Conservation (phyloP, 2,113 vertebrate species). For the Sphaerodactylus townsendi region DNA sequence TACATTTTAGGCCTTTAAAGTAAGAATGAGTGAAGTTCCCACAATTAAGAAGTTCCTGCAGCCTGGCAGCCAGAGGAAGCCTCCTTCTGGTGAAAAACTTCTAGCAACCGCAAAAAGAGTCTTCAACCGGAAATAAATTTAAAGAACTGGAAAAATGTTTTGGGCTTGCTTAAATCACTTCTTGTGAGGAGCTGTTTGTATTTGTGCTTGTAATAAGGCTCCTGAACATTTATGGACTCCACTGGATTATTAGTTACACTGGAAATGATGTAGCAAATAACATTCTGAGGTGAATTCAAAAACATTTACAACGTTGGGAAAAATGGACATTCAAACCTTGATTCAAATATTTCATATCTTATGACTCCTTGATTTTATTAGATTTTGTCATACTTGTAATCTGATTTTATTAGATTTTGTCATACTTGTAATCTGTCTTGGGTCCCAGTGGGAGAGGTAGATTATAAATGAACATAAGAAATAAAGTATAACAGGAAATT, state of each 20-base stretch:
- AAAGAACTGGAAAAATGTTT: not conserved
- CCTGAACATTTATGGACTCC: not conserved
- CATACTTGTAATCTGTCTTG: too few relatives aligned
- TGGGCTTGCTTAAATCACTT: not conserved
- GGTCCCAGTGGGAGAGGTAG: too few relatives aligned
- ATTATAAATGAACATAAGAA: too few relatives aligned
- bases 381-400: too few relatives aligned
- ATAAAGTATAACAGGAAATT: too few relatives aligned
- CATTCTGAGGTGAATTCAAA: not conserved
- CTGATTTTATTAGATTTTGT: too few relatives aligned
- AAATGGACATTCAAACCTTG: not conserved
- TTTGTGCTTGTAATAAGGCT: not conserved
- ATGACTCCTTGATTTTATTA: too few relatives aligned
- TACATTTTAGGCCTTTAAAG: constrained; percentile 73
- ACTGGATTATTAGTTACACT: not conserved
- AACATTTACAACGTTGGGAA: not conserved
- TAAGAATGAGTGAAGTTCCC: constrained; percentile 66
- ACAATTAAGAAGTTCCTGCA: constrained; percentile 76
- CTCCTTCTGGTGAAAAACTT: constrained; percentile 66
- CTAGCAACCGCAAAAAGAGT: constrained; percentile 59
- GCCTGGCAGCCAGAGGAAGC: constrained; percentile 78
- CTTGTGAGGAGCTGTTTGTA: not conserved
- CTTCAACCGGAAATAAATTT: constrained; percentile 47
- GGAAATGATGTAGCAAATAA: not conserved
- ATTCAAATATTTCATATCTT: too few relatives aligned